These are phyloP conservation scores for Tympanoctomys barrerae DNA, from an alignment of 2,797 vertebrate genomes.

Conservation along the genomic window DNA sequence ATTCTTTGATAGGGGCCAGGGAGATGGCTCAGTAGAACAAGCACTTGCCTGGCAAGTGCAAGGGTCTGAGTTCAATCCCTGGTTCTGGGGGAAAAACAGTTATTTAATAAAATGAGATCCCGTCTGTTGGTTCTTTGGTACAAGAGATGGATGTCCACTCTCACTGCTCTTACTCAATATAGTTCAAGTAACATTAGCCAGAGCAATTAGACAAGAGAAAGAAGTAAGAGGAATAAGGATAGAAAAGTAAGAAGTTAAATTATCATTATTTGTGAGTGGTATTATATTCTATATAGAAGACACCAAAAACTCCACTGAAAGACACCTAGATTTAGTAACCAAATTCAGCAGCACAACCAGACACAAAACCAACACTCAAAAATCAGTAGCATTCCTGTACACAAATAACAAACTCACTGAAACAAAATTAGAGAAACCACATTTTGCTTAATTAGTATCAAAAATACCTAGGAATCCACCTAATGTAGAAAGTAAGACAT, in stretches of 20 bases:
- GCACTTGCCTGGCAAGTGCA: too few relatives aligned
- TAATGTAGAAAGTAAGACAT: not conserved
- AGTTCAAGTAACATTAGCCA: not conserved
- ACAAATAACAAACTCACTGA: not conserved
- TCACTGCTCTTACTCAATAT: not conserved
- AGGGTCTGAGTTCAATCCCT: too few relatives aligned
- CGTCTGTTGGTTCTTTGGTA: not conserved
- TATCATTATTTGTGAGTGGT: not conserved
- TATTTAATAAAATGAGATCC: not conserved
- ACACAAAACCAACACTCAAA: not conserved
- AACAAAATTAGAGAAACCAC: not conserved
- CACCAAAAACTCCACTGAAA: not conserved
- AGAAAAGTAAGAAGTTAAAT: not conserved
- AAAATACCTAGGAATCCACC: not conserved
- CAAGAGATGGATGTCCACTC: not conserved
- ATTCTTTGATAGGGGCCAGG: too few relatives aligned
- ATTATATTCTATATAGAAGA: not conserved
- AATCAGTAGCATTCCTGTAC: not conserved
- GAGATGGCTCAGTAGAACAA: too few relatives aligned
- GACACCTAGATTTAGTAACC: not conserved
- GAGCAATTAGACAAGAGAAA: not conserved
- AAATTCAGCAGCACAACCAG: not conserved
- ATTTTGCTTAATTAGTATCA: not conserved
- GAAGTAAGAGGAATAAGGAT: not conserved
- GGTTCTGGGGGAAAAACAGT: too few relatives aligned